These are phyloP conservation scores for Anguilla obscura DNA, from an alignment of 2,797 vertebrate genomes.

Conservation along the genomic window DNA sequence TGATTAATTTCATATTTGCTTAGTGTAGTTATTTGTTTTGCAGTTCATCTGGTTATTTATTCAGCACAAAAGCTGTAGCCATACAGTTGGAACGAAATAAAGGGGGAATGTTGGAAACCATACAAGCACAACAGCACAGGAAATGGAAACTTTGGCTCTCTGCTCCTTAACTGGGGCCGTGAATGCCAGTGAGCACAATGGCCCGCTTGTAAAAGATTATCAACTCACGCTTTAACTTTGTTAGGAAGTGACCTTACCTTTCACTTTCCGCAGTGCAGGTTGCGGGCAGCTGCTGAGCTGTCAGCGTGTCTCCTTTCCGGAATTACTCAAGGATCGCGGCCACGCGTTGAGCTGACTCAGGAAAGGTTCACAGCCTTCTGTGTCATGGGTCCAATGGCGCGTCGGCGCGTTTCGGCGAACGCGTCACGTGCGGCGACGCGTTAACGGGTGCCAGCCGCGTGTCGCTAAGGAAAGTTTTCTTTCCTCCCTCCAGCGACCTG, in stretches of 20 bases:
- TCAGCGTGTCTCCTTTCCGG: background rate
- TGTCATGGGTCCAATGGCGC: no score
- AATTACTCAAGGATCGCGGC: background rate
- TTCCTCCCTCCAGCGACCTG: conserved; percentile 77
- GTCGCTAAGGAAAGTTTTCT: no score
- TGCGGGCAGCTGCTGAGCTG: background rate
- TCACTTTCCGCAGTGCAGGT: background rate
- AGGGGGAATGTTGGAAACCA: background rate
- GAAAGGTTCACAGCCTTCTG: no score
- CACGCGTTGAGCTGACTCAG: background rate
- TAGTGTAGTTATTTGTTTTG: no score
- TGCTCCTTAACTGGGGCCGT: background rate
- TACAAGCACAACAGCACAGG: background rate
- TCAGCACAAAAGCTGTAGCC: background rate
- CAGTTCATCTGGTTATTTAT: background rate
- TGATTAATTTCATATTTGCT: background rate
- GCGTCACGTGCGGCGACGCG: no score
- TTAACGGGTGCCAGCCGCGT: no score
- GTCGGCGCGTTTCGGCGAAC: no score
- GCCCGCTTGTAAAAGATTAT: background rate
- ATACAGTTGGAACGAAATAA: background rate
- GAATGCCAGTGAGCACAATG: background rate
- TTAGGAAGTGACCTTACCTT: background rate
- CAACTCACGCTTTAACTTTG: background rate
- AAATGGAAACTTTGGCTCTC: background rate